Conservation (phyloP, 2,797 vertebrate genomes). For the Rhabdophis nuchalis region DNA sequence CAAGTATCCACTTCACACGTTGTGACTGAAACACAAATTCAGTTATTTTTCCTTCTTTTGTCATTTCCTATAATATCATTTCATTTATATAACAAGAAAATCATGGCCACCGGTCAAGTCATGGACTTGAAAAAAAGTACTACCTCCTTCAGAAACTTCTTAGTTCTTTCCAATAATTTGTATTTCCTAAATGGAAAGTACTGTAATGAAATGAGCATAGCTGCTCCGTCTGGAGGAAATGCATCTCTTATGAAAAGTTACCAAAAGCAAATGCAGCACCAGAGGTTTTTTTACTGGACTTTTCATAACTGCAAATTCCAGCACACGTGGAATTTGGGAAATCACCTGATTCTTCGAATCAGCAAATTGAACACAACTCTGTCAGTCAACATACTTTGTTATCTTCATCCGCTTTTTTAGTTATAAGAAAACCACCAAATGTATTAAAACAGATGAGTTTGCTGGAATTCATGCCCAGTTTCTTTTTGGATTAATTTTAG, state of each 20-base stretch:
- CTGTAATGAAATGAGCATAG: not conserved
- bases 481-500: not conserved
- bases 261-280: not conserved
- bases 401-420: not conserved
- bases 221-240: not conserved
- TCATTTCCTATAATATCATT: not conserved
- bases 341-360: constrained; percentile 9
- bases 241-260: not conserved
- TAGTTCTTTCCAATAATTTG: not conserved
- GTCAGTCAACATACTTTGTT: constrained; percentile 26
- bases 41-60: not conserved
- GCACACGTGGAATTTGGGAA: constrained; percentile 1
- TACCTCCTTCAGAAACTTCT: not conserved
- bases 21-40: not conserved
- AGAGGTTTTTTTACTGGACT: not conserved
- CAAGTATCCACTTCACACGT: not conserved
- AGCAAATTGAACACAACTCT: constrained; percentile 51
- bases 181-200: not conserved
- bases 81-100: not conserved
- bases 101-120: not conserved
- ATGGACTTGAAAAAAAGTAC: not conserved
- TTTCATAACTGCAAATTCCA: not conserved
- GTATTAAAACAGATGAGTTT: constrained; percentile 51
- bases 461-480: not conserved
- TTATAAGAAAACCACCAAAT: constrained; percentile 49